Conservation (phyloP, 2,113 vertebrate species). For the Actenoides hombroni region DNA sequence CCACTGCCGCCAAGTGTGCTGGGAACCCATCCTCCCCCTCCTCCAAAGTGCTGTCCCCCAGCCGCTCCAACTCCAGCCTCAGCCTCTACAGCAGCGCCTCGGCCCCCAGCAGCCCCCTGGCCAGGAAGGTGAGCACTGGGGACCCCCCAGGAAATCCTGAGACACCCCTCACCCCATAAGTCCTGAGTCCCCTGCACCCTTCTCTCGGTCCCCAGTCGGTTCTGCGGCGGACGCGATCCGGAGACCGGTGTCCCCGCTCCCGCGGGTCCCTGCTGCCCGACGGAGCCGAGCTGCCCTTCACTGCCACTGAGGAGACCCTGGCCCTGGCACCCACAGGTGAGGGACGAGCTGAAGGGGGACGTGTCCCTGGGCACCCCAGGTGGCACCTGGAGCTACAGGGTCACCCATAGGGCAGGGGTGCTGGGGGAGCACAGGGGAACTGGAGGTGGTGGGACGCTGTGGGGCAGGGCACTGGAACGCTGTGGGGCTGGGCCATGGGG, state of each 20-base stretch:
- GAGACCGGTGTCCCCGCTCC: conserved; percentile 82
- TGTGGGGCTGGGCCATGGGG: neutral
- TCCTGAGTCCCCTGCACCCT: no score
- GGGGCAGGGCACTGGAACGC: neutral
- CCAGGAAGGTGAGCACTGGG: conserved; percentile 75
- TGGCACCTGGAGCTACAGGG: neutral
- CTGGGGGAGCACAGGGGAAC: neutral
- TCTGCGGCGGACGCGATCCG: conserved; percentile 83
- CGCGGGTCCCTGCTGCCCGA: conserved; percentile 80
- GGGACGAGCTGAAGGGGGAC: rapidly evolving
- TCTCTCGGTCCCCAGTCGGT: conserved; percentile 67
- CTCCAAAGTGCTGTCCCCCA: conserved; percentile 80
- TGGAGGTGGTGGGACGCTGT: no score
- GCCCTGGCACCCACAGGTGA: neutral
- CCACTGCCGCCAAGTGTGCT: neutral
- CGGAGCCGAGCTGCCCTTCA: conserved; percentile 66
- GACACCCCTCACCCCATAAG: no score
- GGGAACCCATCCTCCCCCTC: conserved; percentile 18
- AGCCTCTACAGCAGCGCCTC: conserved; percentile 90
- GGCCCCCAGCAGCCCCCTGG: conserved; percentile 87
- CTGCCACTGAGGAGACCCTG: neutral
- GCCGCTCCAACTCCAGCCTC: conserved; percentile 86
- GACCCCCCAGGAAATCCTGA: rapidly evolving
- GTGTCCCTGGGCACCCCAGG: neutral
- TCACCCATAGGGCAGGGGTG: no score